Percentiles rank a stretch among this genome's conserved stretches.
phyloP scores from a whole-genome alignment of 2,113 vertebrate species.

The Vulpes lagopus region DNA sequence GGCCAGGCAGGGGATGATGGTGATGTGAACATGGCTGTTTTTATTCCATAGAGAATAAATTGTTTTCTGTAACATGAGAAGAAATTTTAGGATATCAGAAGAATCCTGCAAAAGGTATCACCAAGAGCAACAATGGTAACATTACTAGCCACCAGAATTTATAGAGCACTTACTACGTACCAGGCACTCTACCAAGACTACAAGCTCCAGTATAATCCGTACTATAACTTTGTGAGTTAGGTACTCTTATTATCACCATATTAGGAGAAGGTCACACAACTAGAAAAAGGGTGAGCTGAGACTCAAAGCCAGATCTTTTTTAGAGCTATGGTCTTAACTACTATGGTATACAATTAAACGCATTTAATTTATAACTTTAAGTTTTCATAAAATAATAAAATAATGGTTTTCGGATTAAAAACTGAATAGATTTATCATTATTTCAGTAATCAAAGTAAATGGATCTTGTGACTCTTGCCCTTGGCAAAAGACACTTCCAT shows the following conservation, averaged over 20 bases:
- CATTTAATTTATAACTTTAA: constrained; percentile 19
- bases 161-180: neutral
- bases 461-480: neutral
- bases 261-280: neutral
- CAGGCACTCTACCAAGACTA: neutral
- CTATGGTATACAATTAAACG: neutral
- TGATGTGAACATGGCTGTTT: neutral
- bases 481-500: neutral
- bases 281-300: neutral
- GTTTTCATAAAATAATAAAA: neutral
- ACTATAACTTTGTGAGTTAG: neutral
- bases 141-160: constrained; percentile 49
- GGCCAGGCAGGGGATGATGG: neutral
- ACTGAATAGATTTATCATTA: neutral
- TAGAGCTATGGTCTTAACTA: neutral
- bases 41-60: neutral
- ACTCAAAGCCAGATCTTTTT: constrained; percentile 12
- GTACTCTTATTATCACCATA: neutral
- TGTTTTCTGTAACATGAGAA: neutral
- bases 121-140: neutral
- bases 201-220: neutral
- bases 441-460: neutral
- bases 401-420: neutral
- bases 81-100: neutral
- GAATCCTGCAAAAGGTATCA: neutral